A percentile compares a stretch with the other conserved stretches of the same genome.
Conservation (phyloP, 2,113 vertebrate species). For the Centropus bengalensis region DNA sequence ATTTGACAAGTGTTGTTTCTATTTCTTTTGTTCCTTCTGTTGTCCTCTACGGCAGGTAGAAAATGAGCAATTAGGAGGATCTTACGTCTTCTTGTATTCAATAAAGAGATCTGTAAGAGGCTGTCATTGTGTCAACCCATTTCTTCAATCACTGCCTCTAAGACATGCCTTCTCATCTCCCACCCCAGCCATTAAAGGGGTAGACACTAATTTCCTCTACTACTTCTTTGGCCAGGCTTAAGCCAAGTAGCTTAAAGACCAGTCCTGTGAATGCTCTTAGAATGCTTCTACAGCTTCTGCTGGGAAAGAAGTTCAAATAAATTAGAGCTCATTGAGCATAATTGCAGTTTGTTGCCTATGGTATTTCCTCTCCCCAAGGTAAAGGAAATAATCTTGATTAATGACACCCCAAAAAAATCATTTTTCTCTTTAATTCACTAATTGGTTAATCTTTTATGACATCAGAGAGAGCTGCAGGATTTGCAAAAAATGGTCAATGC, state of each 20-base stretch:
- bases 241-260: not conserved
- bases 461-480: conserved; percentile 55
- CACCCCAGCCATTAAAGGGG: not conserved
- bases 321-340: conserved; percentile 47
- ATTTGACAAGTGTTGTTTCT: conserved; percentile 58
- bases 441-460: conserved; percentile 62
- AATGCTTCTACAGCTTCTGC: conserved; percentile 32
- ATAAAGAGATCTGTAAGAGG: conserved; percentile 58
- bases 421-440: conserved; percentile 60
- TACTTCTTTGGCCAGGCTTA: not conserved
- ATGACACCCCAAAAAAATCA: conserved; percentile 46
- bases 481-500: conserved; percentile 27
- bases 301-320: conserved; percentile 33
- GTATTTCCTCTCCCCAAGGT: conserved; percentile 55
- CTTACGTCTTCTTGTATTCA: conserved; percentile 53
- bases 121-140: conserved; percentile 68
- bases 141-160: conserved; percentile 61
- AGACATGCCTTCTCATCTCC: not conserved
- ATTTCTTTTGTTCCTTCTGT: conserved; percentile 60
- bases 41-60: conserved; percentile 66
- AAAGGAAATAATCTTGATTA: conserved; percentile 70
- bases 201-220: conserved; percentile 23
- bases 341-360: conserved; percentile 59
- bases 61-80: conserved; percentile 73
- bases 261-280: not conserved